Evolutionary conservation across 1,140 invertebrate species (phyloP).

Genomic region (Rhagoletis pomonella): DNA sequence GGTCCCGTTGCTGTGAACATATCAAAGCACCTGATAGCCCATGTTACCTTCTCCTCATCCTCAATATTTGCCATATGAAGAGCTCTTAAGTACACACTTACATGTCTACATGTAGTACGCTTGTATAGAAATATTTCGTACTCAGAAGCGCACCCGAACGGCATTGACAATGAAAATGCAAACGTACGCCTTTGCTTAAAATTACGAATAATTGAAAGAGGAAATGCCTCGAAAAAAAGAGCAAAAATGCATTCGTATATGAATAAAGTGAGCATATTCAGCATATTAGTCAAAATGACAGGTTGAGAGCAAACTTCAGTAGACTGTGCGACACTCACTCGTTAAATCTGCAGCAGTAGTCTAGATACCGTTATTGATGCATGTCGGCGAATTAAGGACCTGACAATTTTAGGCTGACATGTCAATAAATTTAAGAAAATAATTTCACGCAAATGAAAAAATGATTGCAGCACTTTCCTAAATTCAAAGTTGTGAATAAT

Average conservation of each 20-base stretch:
- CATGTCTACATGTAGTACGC: not conserved
- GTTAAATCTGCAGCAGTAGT: not conserved
- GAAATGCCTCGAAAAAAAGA: not conserved
- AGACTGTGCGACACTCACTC: not conserved
- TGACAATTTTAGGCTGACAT: no score
- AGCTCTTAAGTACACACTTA: not conserved
- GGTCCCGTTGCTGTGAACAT: no score
- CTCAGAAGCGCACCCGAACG: not conserved
- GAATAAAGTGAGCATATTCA: not conserved
- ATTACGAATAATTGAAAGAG: constrained; percentile 12
- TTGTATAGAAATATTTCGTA: not conserved
- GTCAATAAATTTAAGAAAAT: not conserved
- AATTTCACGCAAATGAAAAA: not conserved
- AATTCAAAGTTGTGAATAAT: constrained; percentile 37
- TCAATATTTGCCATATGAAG: no score
- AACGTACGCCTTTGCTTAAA: not conserved
- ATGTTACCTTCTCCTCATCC: no score
- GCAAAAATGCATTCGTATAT: not conserved
- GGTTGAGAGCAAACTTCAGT: not conserved
- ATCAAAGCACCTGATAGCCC: no score
- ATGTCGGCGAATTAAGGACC: no score
- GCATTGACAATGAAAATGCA: not conserved
- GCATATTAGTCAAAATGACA: not conserved
- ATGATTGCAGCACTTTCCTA: not conserved
- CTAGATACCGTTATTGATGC: not conserved